A percentile compares a stretch with the other conserved stretches of the same genome.
Evolutionary conservation across 2,888 invertebrate genomes (phyloP).

Genomic region (Arctia plantaginis): DNA sequence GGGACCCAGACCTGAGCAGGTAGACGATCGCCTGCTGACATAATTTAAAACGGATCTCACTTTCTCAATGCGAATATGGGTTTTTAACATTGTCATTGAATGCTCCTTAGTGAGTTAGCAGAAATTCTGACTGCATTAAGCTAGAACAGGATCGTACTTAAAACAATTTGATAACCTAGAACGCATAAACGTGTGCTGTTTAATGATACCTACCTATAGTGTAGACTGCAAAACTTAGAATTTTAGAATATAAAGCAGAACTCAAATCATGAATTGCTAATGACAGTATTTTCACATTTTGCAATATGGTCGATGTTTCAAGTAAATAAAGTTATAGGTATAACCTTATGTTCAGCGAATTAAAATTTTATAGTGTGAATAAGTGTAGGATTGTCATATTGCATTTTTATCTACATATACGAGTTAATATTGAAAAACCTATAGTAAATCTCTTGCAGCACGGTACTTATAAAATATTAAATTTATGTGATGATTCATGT

Average conservation of each 20-base stretch:
- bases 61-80: constrained; percentile 77
- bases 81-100: constrained; percentile 50
- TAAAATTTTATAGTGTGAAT: too few species aligned
- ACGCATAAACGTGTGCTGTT: neutral
- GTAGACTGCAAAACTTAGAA: constrained; percentile 12
- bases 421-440: neutral
- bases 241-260: constrained; percentile 16
- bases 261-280: constrained; percentile 12
- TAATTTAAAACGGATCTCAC: constrained; percentile 77
- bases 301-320: neutral
- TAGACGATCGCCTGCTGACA: constrained; percentile 76
- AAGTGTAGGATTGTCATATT: neutral
- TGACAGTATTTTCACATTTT: constrained; percentile 2
- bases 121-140: neutral
- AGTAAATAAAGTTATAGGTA: neutral
- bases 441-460: neutral
- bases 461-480: neutral
- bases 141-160: neutral
- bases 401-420: neutral
- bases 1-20: constrained; percentile 80
- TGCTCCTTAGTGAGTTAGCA: constrained; percentile 29
- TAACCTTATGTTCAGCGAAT: neutral
- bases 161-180: neutral
- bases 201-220: neutral
- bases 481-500: neutral